Evolutionary conservation across 2,888 invertebrate genomes (phyloP).

Genomic region (Barypeithes pellucidus): DNA sequence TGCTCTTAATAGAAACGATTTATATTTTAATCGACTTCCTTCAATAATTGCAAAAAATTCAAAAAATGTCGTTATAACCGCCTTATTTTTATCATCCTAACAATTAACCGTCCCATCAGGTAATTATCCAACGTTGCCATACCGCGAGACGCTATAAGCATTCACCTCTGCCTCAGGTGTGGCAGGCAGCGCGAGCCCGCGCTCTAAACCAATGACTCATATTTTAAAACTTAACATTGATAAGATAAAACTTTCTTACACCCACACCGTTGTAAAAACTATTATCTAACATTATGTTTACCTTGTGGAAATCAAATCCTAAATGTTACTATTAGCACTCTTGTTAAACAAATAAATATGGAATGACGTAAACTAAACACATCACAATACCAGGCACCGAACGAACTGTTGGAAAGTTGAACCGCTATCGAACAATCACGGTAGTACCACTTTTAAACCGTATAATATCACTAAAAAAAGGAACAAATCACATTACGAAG

Average conservation of each 20-base stretch:
- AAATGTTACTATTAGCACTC: constrained; percentile 9
- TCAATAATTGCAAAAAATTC: background rate
- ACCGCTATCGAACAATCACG: background rate
- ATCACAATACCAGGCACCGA: constrained; percentile 9
- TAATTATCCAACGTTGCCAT: constrained; percentile 58
- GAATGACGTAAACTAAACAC: constrained; percentile 31
- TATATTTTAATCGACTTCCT: too few relatives aligned
- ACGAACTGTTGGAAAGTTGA: constrained; percentile 29
- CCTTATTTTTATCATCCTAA: constrained; percentile 1
- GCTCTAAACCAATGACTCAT: constrained; percentile 43
- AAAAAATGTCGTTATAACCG: constrained; percentile 2
- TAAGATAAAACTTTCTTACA: constrained; percentile 19
- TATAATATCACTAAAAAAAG: background rate
- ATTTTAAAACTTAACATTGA: background rate
- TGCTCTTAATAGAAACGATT: too few relatives aligned
- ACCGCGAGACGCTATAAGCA: constrained; percentile 50
- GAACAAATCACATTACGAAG: background rate
- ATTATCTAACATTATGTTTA: constrained; percentile 17
- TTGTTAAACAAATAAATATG: constrained; percentile 6
- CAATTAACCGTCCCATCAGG: constrained; percentile 22
- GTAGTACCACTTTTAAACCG: background rate
- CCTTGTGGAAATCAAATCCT: constrained; percentile 26
- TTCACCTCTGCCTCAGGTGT: constrained; percentile 60
- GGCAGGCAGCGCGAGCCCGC: constrained; percentile 51
- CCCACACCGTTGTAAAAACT: background rate